Percentiles rank a stretch among this genome's conserved stretches.
Evolutionary conservation across 2,797 vertebrate genomes (phyloP).

Genomic region (Bovichtus diacanthus): DNA sequence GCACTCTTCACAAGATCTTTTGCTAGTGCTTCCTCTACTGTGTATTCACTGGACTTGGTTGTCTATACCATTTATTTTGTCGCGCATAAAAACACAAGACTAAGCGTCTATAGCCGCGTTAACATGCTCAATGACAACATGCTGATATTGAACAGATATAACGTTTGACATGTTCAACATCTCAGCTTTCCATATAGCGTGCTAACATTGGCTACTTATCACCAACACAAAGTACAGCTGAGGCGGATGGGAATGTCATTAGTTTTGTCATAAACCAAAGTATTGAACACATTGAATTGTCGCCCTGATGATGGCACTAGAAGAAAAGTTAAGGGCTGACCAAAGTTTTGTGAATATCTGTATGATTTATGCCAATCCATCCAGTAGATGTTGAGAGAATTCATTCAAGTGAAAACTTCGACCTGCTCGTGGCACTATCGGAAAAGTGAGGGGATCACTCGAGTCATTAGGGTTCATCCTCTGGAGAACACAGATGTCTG

Average conservation of each 20-base stretch:
- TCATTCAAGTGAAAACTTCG: background rate
- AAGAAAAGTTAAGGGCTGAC: no score
- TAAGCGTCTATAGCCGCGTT: background rate
- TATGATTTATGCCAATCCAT: background rate
- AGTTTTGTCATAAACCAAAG: background rate
- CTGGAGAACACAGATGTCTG: background rate
- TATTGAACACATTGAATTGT: no score
- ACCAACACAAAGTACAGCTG: background rate
- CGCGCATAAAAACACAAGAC: background rate
- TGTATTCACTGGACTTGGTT: constrained; percentile 16
- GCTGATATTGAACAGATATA: background rate
- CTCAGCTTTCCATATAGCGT: background rate
- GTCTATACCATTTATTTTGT: background rate
- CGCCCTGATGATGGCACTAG: no score
- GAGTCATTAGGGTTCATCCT: no score
- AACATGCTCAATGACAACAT: background rate
- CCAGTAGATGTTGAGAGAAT: background rate
- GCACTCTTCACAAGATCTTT: background rate
- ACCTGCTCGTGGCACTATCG: no score
- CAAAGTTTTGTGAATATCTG: no score
- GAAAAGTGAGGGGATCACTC: no score
- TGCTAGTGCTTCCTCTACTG: background rate
- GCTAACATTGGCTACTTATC: background rate
- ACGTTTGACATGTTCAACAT: background rate
- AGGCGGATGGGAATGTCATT: background rate